Percentiles rank a stretch among this genome's conserved stretches.
These are phyloP conservation scores for Falco naumanni DNA, from an alignment of 2,797 vertebrate species.

Conservation along the genomic window DNA sequence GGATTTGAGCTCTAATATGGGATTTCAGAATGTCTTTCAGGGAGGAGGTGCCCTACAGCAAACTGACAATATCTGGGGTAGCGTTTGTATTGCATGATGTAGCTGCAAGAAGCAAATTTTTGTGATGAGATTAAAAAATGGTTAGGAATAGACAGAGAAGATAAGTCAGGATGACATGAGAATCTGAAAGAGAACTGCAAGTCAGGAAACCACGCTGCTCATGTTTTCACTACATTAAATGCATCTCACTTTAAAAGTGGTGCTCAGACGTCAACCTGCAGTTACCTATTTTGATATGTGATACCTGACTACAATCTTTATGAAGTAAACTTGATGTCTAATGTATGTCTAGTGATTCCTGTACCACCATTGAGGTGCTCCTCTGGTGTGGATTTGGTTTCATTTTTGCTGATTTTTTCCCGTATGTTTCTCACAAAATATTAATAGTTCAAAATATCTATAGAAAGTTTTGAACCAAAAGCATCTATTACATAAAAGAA, in stretches of 20 bases:
- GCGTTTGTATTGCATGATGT: accelerated
- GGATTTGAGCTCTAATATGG: conserved; percentile 5
- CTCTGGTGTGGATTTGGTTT: neutral
- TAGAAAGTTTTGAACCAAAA: neutral
- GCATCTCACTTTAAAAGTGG: neutral
- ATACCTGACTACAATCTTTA: neutral
- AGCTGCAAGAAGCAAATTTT: neutral
- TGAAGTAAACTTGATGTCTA: neutral
- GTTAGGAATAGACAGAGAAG: neutral
- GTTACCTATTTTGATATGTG: neutral
- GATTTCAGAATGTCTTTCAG: neutral
- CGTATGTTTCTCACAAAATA: neutral
- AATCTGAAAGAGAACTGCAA: neutral
- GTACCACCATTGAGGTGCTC: neutral
- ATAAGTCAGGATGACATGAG: neutral
- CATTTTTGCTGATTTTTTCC: neutral
- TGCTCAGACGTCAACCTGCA: neutral
- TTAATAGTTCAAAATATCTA: neutral
- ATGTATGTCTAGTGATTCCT: neutral
- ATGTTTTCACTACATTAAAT: neutral
- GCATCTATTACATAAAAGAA: neutral
- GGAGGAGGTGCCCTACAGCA: neutral
- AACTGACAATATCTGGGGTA: neutral
- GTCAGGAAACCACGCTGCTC: neutral
- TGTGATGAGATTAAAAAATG: neutral